Evolutionary conservation across 2,797 vertebrate genomes (phyloP).

Genomic region (Acomys russatus): DNA sequence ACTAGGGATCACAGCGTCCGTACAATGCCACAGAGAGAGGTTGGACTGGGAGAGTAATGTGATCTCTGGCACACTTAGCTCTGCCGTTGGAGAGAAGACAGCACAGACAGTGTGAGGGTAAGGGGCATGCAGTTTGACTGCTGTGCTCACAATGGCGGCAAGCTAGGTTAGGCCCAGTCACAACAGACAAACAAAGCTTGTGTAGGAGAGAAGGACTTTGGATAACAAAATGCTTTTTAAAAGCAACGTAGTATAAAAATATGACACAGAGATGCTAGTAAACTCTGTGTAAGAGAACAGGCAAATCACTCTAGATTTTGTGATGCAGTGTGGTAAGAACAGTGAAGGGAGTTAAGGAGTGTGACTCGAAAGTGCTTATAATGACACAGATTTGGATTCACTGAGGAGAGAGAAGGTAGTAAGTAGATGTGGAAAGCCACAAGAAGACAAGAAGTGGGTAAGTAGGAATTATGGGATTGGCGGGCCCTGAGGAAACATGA

Average conservation of each 20-base stretch:
- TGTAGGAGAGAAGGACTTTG: not conserved
- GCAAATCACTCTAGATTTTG: not conserved
- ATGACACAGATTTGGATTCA: not conserved
- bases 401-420: not conserved
- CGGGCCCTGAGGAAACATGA: not conserved
- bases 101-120: not conserved
- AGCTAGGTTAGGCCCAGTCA: not conserved
- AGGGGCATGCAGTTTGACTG: too few relatives aligned
- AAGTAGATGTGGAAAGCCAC: not conserved
- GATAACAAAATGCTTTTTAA: not conserved
- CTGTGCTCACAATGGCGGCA: not conserved
- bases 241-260: not conserved
- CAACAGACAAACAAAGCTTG: not conserved
- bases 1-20: not conserved
- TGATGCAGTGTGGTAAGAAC: not conserved
- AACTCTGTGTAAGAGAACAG: not conserved
- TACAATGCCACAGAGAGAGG: not conserved
- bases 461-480: not conserved
- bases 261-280: not conserved
- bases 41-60: not conserved
- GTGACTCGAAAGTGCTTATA: not conserved
- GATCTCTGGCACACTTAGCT: not conserved
- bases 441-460: not conserved
- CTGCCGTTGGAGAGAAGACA: not conserved
- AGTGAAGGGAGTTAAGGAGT: not conserved